Evolutionary conservation across 2,113 vertebrate genomes (phyloP), one percentile per base, ranked within the genome.

Genomic region (Pelusios castaneus): DNA sequence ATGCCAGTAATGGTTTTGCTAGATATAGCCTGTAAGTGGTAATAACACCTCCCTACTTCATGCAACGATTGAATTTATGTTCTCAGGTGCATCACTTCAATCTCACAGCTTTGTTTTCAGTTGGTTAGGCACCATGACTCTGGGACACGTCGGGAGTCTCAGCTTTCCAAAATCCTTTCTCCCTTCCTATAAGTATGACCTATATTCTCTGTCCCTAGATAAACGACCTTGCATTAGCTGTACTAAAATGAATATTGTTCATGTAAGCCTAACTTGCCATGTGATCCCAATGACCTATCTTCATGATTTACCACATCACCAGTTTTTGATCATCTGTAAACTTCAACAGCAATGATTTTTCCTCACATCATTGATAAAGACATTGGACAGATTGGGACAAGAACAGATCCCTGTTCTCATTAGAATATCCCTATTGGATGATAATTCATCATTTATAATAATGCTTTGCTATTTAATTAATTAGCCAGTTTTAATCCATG

Each of bases 1-100:
- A 85, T 83, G 31, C 76, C 38, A 80, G 84, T 85, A 94, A 95
- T 92, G 94, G 86, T 96, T 95, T 89, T 95, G 82, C 85, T 94
- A 94, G 96, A n/a, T n/a, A n/a, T n/a, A 52, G 14, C 89, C 92
- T 87, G 60, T 87, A 83, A 52, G 79, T 24, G 86, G 85, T 84
- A 88, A 81, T 95, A 96, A 83, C 1, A 41, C 21, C 38, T 41
- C 70, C 38, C 70, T 73, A 24, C 38, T 75, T 12, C 38, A 43
- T 25, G 22, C n/a, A 43, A 25, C 10, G 24, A 43, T 75, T 75
- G 31, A 7, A 67, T 67, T 67, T 67, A 34, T 14, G 16, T 31
- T 67, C 60, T 19, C 9, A 67, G 31, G 60, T 31, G n/a, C 34
- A n/a, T 67, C 34, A 67, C 34, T 67, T 67, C 7, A 4, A 31